Evolutionary conservation across 1,140 invertebrate species (phyloP), one percentile per base, ranked within the genome.

Genomic region (Diabrotica virgifera): DNA sequence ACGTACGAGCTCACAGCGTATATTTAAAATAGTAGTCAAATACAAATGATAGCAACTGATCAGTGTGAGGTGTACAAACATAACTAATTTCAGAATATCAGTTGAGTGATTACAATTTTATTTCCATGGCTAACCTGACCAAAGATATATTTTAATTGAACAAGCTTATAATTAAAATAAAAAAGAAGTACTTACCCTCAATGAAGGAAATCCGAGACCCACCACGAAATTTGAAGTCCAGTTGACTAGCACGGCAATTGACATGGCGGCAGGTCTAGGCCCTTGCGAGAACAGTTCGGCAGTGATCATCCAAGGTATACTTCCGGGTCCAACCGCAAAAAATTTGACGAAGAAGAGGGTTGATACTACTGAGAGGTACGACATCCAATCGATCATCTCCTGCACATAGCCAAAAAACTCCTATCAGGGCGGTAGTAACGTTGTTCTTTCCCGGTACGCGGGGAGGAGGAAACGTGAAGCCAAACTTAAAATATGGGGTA

Each of bases 251-350:
- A 98, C 96, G 24, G 96, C 95, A 70, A 99, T 95, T 70, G 95
- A 96, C 91, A 98, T 98, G 69, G 97, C 97, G 63, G 95, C 94
- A 36, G 96, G 94, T 70, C 97, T 84, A 11, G 97, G 94, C 51
- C 94, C 95, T 81, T 99, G 96, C 6, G 95, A 94, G 83, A 99
- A 99, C 51, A 99, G 85, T 80, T 99, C 97, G 46, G 96, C 95
- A 7, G 96, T 98, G 75, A 98, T 99, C 88, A 99, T 91, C 97
- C 97, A 99, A 0, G 97, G 97, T 75, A 99, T 99, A 35, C 96
- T 96, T 55, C 96, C 93, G 58, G 91, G 95, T 5, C 96, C 96
- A 63, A 98, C 90, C 35, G 95, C 95, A 79, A 98, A 99, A 85
- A 97, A 97, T 57, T 97, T 92, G 57, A 98, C 96, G 83, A 96